These are phyloP conservation scores for Tolmerus cingulatus DNA, from an alignment of 2,888 invertebrate species.

Conservation along the genomic window DNA sequence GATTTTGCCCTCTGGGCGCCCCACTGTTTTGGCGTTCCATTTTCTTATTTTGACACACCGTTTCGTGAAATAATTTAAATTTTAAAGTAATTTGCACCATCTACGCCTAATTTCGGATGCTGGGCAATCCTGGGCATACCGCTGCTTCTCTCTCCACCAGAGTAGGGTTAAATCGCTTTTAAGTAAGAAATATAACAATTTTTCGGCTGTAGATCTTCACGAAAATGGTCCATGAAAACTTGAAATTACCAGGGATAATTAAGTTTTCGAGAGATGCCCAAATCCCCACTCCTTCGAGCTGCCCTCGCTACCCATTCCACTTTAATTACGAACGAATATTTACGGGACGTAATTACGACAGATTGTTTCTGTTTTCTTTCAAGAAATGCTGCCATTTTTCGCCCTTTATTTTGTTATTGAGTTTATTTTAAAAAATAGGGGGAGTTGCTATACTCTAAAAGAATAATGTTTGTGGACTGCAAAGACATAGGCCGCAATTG, in stretches of 20 bases:
- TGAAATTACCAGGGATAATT: conserved; percentile 18
- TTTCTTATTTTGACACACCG: background rate
- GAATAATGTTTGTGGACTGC: no score
- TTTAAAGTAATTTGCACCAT: conserved; percentile 12
- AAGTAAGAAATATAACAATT: conserved; percentile 30
- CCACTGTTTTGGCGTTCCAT: background rate
- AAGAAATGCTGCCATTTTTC: background rate
- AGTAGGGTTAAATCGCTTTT: conserved; percentile 12
- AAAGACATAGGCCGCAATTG: no score
- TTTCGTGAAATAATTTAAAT: conserved; percentile 19
- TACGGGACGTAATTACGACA: background rate
- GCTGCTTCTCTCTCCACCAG: background rate
- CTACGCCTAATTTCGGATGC: background rate
- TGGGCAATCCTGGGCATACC: background rate
- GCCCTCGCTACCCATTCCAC: background rate
- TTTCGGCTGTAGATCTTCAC: background rate
- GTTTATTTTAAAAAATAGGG: background rate
- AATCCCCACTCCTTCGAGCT: background rate
- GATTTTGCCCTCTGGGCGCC: background rate
- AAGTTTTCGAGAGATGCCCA: conserved; percentile 1
- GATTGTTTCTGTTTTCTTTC: background rate
- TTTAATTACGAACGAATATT: conserved; percentile 10
- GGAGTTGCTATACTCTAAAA: no score
- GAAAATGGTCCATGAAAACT: conserved; percentile 12
- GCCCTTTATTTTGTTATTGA: background rate